Conservation (phyloP, 1,140 invertebrate genomes). For the Thaumetopoea pityocampa region DNA sequence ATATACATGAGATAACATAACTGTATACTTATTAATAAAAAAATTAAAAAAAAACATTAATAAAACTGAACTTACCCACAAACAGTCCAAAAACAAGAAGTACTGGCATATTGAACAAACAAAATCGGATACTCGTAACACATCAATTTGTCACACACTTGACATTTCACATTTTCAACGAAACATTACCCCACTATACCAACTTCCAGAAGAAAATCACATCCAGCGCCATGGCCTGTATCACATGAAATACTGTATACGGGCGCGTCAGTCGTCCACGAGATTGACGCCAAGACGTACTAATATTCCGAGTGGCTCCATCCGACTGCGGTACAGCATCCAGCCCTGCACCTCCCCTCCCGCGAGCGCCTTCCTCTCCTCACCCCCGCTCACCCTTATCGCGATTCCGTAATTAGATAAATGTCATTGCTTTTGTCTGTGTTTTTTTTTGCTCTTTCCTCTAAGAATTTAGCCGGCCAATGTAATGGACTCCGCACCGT, state of each 20-base stretch:
- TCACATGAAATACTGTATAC: constrained; percentile 1
- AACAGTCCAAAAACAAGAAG: constrained; percentile 64
- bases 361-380: constrained; percentile 21
- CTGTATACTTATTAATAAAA: too few relatives aligned
- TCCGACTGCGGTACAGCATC: constrained; percentile 49
- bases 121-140: constrained; percentile 37
- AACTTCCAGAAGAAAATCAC: constrained; percentile 7
- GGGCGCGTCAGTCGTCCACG: constrained; percentile 5
- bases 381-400: constrained; percentile 50
- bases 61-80: constrained; percentile 45
- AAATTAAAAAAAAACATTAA: neutral
- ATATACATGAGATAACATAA: too few relatives aligned
- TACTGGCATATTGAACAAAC: constrained; percentile 50
- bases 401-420: constrained; percentile 70
- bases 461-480: constrained; percentile 30
- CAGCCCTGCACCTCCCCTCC: constrained; percentile 19
- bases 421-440: constrained; percentile 65
- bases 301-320: constrained; percentile 15
- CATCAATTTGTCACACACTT: constrained; percentile 30
- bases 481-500: constrained; percentile 38
- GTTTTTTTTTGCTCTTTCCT: constrained; percentile 38
- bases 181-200: constrained; percentile 5
- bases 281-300: constrained; percentile 14
- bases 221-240: constrained; percentile 3
- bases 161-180: constrained; percentile 40